Evolutionary conservation across 2,888 invertebrate genomes (phyloP), one percentile per base, ranked within the genome.

Genomic region (Cephus pulcher): DNA sequence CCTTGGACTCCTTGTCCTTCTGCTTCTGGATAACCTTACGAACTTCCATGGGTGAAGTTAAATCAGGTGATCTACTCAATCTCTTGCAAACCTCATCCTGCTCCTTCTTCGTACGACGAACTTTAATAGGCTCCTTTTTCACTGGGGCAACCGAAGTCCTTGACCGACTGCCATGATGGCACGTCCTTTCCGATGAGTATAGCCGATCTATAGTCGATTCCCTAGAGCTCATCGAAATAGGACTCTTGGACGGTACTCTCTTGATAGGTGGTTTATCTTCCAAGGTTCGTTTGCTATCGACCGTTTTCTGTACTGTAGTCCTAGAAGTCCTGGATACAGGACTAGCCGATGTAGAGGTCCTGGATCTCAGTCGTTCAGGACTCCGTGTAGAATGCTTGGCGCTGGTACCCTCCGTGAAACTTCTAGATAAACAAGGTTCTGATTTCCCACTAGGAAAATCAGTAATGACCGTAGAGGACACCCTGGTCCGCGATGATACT

Each of bases 41-140:
- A 0, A 94, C 94, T 86, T 94, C 94, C 35, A 93, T 93, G 0
- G 95, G 94, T 0, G 94, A 94, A 70, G 93, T 90, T 6, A 95
- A 87, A 78, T 94, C 94, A 0, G 94, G 93, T 56, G 95, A 92
- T 82, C 92, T 92, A 75, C 92, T 90, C 40, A 92, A 87, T 82
- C 89, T 87, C 56, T 83, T 85, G 11, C 85, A 86, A 69, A 84
- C 86, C 11, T 89, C 86, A 30, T 86, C 87, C 74, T 88, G 82
- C 15, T 90, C 89, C 75, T 84, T 89, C 75, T 80, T 90, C 1
- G 85, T 84, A 79, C 83, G 82, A 12, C 86, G 87, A 34, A 76
- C 75, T 70, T 84, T 86, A 9, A 73, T 23, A 35, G 78, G 80
- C 69, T 82, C 83, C 78, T 81, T 82, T 71, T 80, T 83, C 34